Percentiles rank a stretch among this genome's conserved stretches.
phyloP scores from a whole-genome alignment of 2,888 invertebrate genomes.

The Microdon myrmicae region DNA sequence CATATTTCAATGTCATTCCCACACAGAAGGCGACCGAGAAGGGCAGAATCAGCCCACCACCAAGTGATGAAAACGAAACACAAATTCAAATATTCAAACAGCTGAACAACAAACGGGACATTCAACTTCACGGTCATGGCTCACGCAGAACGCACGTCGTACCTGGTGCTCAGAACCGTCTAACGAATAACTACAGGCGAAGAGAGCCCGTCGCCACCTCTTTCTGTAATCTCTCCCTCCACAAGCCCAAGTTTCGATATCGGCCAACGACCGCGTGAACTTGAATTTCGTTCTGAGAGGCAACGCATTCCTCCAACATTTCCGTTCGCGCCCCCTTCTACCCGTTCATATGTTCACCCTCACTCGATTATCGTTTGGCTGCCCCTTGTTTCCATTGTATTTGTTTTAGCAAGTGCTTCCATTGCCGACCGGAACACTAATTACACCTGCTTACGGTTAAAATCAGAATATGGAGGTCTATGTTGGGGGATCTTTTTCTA shows the following conservation, averaged over 20 bases:
- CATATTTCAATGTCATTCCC: slow-evolving; percentile 21
- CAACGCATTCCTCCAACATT: no score
- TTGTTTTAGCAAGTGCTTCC: not conserved
- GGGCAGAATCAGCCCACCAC: not conserved
- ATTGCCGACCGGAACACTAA: slow-evolving; percentile 17
- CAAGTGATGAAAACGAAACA: slow-evolving; percentile 3
- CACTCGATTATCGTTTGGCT: not conserved
- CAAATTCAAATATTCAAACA: slow-evolving; percentile 4
- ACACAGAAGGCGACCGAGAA: slow-evolving; percentile 10
- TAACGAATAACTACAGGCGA: slow-evolving; percentile 2
- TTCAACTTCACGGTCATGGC: slow-evolving; percentile 42
- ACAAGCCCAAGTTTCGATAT: slow-evolving; percentile 9
- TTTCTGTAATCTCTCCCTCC: not conserved
- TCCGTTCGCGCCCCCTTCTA: not conserved
- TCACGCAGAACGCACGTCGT: slow-evolving; percentile 19
- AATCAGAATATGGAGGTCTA: not conserved
- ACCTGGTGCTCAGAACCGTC: not conserved
- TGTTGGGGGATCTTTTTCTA: slow-evolving; percentile 11
- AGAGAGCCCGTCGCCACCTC: not conserved
- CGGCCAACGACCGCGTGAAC: slow-evolving; percentile 37
- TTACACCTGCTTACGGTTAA: slow-evolving; percentile 15
- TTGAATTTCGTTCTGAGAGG: slow-evolving; percentile 16
- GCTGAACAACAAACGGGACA: slow-evolving; percentile 26
- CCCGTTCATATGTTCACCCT: not conserved
- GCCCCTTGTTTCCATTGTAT: slow-evolving; percentile 1